These are phyloP conservation scores for Parazoanthus darwini DNA, from an alignment of 92 coral and sea anemone species.

Conservation along the genomic window DNA sequence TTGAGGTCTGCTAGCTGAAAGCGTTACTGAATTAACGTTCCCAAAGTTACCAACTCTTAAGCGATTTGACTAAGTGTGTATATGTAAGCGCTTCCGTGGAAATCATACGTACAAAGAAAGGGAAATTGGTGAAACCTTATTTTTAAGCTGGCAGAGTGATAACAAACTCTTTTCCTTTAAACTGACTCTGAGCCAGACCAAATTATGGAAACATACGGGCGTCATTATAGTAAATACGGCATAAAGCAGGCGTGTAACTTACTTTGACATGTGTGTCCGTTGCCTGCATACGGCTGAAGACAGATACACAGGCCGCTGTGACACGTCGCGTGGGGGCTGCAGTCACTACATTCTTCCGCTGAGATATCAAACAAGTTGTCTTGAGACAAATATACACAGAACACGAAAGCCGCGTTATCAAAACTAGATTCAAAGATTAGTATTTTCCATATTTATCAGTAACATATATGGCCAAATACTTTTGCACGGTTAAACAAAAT, in stretches of 20 bases:
- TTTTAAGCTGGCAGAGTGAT: neutral
- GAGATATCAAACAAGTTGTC: neutral
- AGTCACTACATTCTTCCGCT: conserved; percentile 69
- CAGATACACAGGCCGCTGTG: conserved; percentile 83
- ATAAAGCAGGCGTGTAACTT: conserved; percentile 28
- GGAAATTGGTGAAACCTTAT: neutral
- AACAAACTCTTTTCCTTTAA: neutral
- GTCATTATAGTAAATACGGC: neutral
- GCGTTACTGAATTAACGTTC: too few relatives aligned
- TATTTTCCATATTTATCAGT: neutral
- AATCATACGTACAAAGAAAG: too few relatives aligned
- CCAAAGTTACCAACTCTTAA: too few relatives aligned
- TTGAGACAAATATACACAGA: neutral
- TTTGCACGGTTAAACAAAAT: too few relatives aligned
- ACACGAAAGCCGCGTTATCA: neutral
- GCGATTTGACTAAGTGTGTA: neutral
- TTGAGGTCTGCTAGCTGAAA: too few relatives aligned
- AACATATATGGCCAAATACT: neutral
- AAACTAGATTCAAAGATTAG: neutral
- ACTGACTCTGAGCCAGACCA: neutral
- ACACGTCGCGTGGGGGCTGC: conserved; percentile 89
- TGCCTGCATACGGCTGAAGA: conserved; percentile 75
- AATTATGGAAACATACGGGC: too few relatives aligned
- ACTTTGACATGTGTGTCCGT: conserved; percentile 84
- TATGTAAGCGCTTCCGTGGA: neutral